Evolutionary conservation across 2,888 invertebrate species (phyloP), one percentile per base, ranked within the genome.

Genomic region (Coleophora flavipennella): DNA sequence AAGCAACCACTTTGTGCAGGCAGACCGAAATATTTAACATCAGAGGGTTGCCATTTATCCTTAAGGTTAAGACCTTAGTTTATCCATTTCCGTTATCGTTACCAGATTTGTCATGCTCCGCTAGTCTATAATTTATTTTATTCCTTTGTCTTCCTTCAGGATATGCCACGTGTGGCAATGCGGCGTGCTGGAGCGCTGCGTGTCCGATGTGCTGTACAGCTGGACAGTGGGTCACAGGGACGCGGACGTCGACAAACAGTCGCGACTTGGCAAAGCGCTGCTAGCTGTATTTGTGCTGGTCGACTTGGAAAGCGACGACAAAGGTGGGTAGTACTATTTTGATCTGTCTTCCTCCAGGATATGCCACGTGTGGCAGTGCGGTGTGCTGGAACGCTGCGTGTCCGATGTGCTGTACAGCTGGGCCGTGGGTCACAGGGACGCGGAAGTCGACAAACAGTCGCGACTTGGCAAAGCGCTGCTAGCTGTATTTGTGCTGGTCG

Each of bases 161-260:
- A 74, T 84, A 50, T 74, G 77, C 35, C 79, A 81, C 54, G 67
- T 81, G 1, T 88, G 88, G 88, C 84, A 83, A 49, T 88, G 88
- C 46, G 75, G 85, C 0, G 62, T 85, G 32, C 59, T 89, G 39
- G 73, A 73, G 37, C 57, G 81, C 0, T 85, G 87, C 36, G 78
- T 87, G 31, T 71, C 84, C 43, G 76, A 77, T 40, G 69, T 86
- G 35, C 63, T 87, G 14, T 72, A 71, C 57, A 79, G 78, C 53
- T 88, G 88, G 88, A 85, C 75, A 6, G 83, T 88, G n/a, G n/a
- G n/a, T n/a, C n/a, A n/a, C n/a, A n/a, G n/a, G n/a, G n/a, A n/a
- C n/a, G n/a, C n/a, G n/a, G n/a, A n/a, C 42, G 57, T 76, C 12
- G 77, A 81, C 42, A 71, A 72, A 36, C 73, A 77, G 50, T 69